phyloP scores from a whole-genome alignment of 2,888 invertebrate genomes.

The Acronicta leporina region DNA sequence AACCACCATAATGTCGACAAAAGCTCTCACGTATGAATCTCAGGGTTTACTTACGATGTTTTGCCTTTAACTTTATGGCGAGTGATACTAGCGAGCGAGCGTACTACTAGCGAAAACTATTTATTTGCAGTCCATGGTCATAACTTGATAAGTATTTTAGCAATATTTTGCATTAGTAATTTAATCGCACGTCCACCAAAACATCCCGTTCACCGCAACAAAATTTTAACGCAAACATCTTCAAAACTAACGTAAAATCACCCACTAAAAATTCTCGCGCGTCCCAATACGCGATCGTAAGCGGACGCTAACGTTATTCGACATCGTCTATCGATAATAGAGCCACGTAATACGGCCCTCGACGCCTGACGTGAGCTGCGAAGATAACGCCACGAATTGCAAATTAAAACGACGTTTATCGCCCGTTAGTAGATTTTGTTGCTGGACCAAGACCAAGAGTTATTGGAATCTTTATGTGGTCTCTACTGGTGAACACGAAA shows the following conservation, averaged over 20 bases:
- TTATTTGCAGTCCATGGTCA: too few relatives aligned
- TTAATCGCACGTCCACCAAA: too few relatives aligned
- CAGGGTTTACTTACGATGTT: too few relatives aligned
- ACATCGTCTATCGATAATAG: constrained; percentile 44
- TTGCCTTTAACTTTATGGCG: too few relatives aligned
- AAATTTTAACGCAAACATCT: constrained; percentile 21
- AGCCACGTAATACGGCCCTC: constrained; percentile 56
- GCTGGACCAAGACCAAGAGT: constrained; percentile 60
- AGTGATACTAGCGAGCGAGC: too few relatives aligned
- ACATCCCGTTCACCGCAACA: constrained; percentile 1
- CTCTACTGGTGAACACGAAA: constrained; percentile 34
- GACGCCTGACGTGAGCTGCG: constrained; percentile 63
- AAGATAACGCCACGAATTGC: constrained; percentile 72
- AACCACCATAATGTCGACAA: too few relatives aligned
- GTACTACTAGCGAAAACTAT: too few relatives aligned
- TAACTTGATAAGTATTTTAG: too few relatives aligned
- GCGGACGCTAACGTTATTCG: constrained; percentile 36
- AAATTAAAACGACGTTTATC: constrained; percentile 80
- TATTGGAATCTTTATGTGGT: constrained; percentile 62
- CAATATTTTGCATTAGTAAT: too few relatives aligned
- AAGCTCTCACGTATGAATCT: too few relatives aligned
- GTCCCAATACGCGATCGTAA: constrained; percentile 40
- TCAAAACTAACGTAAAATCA: constrained; percentile 27
- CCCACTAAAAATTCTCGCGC: constrained; percentile 36
- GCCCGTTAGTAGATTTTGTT: constrained; percentile 73